phyloP scores from a whole-genome alignment of 2,113 vertebrate species.

The Plecotus auritus region DNA sequence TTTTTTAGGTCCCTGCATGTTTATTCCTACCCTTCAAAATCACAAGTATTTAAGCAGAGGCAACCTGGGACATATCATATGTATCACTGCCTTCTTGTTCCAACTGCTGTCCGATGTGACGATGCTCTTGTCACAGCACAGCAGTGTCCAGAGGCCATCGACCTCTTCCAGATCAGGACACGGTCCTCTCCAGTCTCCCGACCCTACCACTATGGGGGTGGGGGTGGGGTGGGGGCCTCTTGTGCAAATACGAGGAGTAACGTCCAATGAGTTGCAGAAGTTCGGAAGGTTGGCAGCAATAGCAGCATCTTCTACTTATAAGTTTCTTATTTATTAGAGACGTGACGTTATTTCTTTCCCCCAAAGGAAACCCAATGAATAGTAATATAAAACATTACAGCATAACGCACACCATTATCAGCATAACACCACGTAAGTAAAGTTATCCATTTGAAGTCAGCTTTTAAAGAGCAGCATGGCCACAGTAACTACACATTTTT shows the following conservation, averaged over 20 bases:
- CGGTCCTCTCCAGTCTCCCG: background rate
- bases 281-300: background rate
- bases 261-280: background rate
- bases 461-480: background rate
- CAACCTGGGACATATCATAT: background rate
- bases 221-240: background rate
- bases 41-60: background rate
- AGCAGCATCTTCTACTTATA: background rate
- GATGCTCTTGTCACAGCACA: background rate
- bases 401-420: background rate
- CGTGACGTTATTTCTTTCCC: background rate
- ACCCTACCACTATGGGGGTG: background rate
- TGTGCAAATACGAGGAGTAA: background rate
- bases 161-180: background rate
- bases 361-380: background rate
- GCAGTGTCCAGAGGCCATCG: background rate
- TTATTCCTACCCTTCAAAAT: conserved; percentile 2
- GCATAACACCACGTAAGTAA: background rate
- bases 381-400: background rate
- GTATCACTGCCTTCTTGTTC: background rate
- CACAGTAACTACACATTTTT: background rate
- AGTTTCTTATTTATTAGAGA: background rate
- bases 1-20: background rate
- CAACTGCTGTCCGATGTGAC: background rate
- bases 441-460: background rate